A percentile compares a stretch with the other conserved stretches of the same genome.
phyloP scores from a whole-genome alignment of 2,797 vertebrate species.

The Lepilemur ruficaudatus region DNA sequence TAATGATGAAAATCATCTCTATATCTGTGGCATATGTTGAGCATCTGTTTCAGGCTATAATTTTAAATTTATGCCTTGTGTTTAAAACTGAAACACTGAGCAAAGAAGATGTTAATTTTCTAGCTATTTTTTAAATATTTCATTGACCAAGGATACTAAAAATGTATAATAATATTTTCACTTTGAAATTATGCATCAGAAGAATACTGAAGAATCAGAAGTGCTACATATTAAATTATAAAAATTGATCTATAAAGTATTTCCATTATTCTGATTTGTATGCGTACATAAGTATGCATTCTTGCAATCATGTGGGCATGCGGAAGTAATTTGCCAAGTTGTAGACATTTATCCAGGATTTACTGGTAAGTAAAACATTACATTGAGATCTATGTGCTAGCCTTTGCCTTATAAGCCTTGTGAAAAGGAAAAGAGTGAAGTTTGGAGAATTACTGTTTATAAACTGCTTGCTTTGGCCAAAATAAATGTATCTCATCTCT shows the following conservation, averaged over 20 bases:
- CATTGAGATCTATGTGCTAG: background rate
- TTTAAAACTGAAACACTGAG: slow-evolving; percentile 37
- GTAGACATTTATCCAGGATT: background rate
- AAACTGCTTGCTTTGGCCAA: background rate
- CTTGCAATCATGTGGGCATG: background rate
- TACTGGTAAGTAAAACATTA: background rate
- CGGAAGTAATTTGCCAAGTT: background rate
- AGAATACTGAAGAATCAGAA: background rate
- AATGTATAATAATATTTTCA: background rate
- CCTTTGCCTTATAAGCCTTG: background rate
- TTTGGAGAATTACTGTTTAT: background rate
- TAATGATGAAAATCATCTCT: slow-evolving; percentile 62
- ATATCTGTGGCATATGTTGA: slow-evolving; percentile 37
- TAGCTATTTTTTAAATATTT: background rate
- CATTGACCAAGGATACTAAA: background rate
- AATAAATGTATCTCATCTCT: background rate
- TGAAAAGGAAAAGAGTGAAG: background rate
- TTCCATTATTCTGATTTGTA: background rate
- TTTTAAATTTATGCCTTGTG: slow-evolving; percentile 36
- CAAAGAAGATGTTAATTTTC: background rate
- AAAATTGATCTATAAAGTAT: background rate
- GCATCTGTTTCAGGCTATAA: slow-evolving; percentile 46
- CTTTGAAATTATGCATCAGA: background rate
- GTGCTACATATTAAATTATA: background rate
- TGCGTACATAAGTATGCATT: background rate